Evolutionary conservation across 2,888 invertebrate genomes (phyloP).

Genomic region (Altica lythri): DNA sequence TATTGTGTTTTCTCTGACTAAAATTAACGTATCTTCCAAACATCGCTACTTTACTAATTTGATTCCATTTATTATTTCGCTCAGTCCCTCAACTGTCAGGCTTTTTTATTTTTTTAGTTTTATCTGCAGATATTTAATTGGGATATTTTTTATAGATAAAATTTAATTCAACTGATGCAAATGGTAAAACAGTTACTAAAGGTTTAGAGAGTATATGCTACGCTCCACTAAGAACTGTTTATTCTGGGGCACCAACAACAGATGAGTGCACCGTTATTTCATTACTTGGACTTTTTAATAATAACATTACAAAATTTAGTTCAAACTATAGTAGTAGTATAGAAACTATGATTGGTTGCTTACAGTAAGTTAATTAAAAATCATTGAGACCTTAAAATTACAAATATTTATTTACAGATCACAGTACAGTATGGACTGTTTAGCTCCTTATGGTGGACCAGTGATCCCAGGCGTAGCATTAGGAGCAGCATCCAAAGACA

Average conservation of each 20-base stretch:
- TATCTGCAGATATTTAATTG: too few relatives aligned
- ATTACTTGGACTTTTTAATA: constrained; percentile 78
- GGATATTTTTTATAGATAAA: constrained; percentile 57
- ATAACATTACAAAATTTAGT: constrained; percentile 53
- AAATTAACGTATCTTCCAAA: too few relatives aligned
- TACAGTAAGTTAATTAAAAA: constrained; percentile 56
- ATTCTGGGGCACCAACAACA: constrained; percentile 61
- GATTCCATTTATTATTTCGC: too few relatives aligned
- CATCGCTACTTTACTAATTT: too few relatives aligned
- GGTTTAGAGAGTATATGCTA: constrained; percentile 78
- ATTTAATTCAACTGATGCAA: constrained; percentile 42
- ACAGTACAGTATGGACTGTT: constrained; percentile 67
- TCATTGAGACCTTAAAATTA: constrained; percentile 3
- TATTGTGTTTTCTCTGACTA: too few relatives aligned
- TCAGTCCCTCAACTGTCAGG: too few relatives aligned
- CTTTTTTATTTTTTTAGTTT: too few relatives aligned
- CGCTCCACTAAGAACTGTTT: constrained; percentile 75
- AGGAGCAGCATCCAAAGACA: constrained; percentile 72
- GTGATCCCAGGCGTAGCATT: constrained; percentile 82
- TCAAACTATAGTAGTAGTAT: constrained; percentile 17
- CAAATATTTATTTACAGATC: constrained; percentile 55
- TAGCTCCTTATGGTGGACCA: constrained; percentile 87
- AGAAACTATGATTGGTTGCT: constrained; percentile 59
- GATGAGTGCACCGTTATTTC: constrained; percentile 82
- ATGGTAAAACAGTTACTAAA: constrained; percentile 55